Evolutionary conservation across 2,113 vertebrate species (phyloP).

Genomic region (Oxyura jamaicensis): DNA sequence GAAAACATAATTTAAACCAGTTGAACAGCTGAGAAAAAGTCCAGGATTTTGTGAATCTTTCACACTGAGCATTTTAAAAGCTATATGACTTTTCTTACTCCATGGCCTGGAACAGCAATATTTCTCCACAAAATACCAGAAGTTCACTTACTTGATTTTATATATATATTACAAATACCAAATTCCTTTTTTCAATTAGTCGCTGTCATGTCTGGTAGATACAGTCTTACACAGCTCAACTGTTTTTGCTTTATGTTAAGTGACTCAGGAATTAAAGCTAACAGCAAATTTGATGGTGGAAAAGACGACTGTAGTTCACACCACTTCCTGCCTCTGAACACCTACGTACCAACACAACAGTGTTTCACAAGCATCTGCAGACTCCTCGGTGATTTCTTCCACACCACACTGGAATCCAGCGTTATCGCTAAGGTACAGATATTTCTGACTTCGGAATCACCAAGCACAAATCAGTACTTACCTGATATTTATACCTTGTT

Average conservation of each 20-base stretch:
- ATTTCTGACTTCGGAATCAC: not conserved
- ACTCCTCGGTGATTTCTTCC: not conserved
- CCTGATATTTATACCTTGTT: slow-evolving; percentile 99
- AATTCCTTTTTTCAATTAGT: not conserved
- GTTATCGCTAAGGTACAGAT: not conserved
- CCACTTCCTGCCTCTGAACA: not conserved
- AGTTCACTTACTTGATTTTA: not conserved
- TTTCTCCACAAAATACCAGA: not conserved
- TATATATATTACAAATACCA: not conserved
- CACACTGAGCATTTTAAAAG: not conserved
- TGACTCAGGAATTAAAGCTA: not conserved
- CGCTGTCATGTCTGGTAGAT: not conserved
- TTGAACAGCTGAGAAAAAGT: not conserved
- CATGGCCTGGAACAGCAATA: not conserved
- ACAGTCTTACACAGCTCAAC: not conserved
- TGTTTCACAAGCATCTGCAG: not conserved
- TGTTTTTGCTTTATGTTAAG: not conserved
- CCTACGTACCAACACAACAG: not conserved
- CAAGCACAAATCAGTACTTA: slow-evolving; percentile 45
- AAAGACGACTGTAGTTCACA: not conserved
- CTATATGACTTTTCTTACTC: accelerated
- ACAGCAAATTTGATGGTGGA: not conserved
- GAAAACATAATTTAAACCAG: not conserved
- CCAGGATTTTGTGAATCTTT: not conserved
- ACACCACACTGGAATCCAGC: not conserved